Conservation (phyloP, 2,888 invertebrate genomes). For the Zaprionus obscuricornis region DNA sequence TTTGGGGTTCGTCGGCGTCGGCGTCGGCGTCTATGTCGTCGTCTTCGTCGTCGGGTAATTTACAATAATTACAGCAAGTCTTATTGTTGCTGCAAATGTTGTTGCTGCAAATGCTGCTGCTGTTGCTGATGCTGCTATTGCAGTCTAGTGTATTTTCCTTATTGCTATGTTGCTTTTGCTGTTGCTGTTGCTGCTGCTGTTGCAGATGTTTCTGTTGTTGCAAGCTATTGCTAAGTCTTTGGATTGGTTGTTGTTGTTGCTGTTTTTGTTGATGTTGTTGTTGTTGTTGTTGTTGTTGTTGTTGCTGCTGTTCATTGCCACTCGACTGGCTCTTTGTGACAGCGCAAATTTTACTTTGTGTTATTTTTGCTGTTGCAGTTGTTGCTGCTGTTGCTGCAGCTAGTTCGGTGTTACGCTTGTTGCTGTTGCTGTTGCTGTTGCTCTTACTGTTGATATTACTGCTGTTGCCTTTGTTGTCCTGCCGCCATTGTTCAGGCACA, state of each 20-base stretch:
- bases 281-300: slow-evolving; percentile 44
- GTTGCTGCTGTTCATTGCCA: slow-evolving; percentile 68
- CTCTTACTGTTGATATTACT: slow-evolving; percentile 44
- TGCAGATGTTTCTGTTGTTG: slow-evolving; percentile 59
- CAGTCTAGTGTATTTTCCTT: slow-evolving; percentile 76
- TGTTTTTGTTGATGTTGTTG: slow-evolving; percentile 36
- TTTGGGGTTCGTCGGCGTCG: slow-evolving; percentile 66
- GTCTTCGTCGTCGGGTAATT: slow-evolving; percentile 75
- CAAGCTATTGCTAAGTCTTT: slow-evolving; percentile 81
- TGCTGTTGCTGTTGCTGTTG: slow-evolving; percentile 55
- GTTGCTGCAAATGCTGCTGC: slow-evolving; percentile 37
- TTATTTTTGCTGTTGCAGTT: slow-evolving; percentile 46
- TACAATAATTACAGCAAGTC: slow-evolving; percentile 77
- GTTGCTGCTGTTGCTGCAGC: slow-evolving; percentile 45
- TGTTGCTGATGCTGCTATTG: slow-evolving; percentile 58
- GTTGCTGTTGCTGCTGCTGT: slow-evolving; percentile 48
- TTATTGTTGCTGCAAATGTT: slow-evolving; percentile 61
- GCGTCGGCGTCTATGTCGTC: too few relatives aligned
- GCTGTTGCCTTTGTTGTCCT: slow-evolving; percentile 69
- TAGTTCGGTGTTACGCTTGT: slow-evolving; percentile 40
- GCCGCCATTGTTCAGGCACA: slow-evolving; percentile 72
- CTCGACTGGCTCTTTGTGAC: slow-evolving; percentile 68
- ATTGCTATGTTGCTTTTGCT: slow-evolving; percentile 75
- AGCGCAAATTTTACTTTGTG: slow-evolving; percentile 69
- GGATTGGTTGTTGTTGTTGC: slow-evolving; percentile 70